Base-by-base conservation (phyloP, 2,888 invertebrate genomes). In the Eupithecia vulgata region DNA sequence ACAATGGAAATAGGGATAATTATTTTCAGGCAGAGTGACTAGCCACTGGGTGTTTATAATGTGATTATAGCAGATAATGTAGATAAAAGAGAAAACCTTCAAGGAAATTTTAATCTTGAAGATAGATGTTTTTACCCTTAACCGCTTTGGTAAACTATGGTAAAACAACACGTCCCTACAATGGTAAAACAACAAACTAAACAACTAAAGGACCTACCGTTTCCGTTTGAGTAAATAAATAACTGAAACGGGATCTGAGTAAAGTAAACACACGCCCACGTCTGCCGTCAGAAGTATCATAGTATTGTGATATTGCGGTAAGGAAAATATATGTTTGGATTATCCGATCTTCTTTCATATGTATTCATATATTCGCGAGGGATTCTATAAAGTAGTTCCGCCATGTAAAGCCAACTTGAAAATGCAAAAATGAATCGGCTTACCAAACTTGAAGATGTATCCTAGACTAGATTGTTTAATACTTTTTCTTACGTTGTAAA, bases 301-400 rank as follows among this genome's bases (percentile, higher is more conserved):
- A 64, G 66, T 70, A 68, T 72, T 72, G 72, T 68, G 72, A 72
- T 70, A 75, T 70, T 70, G 70, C 68, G 72, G 25, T 17, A 72
- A 62, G 65, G 61, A 73, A 70, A 71, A 70, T 75, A 75, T 69
- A 70, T 72, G 70, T 70, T 75, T 62, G 70, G 70, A 75, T 72
- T 68, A 75, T 70, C 42, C 66, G 70, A 72, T 72, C 72, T 70
- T 59, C 75, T 72, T 70, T 75, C 75, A 75, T 75, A 75, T 75
- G 70, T 72, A 72, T 75, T 75, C 75, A 75, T 75, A 64, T 72
- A 75, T 75, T 75, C 52, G 68, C 57, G 61, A 68, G 61, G 68
- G 61, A 48, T 72, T 73, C 70, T 45, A 62, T 62, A 37, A 71
- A 75, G 67, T 72, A 70, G 75, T 72, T 67, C 30, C 52, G 30